Percentiles rank a stretch among this genome's conserved stretches.
These are phyloP conservation scores for Aphidoletes aphidimyza DNA, from an alignment of 2,888 invertebrate genomes.

Conservation along the genomic window DNA sequence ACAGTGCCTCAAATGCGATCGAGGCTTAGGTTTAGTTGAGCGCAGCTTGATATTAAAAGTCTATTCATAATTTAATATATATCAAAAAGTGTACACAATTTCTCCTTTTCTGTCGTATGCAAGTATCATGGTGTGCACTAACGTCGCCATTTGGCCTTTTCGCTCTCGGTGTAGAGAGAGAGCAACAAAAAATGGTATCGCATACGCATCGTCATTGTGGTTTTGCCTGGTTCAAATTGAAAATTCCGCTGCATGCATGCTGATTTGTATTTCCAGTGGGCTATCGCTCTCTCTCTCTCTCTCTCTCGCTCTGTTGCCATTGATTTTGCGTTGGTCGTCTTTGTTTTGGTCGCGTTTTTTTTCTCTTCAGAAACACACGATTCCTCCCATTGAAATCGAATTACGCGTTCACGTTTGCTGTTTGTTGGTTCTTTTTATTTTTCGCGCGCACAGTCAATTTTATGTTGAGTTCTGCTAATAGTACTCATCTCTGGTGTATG, in stretches of 20 bases:
- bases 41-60: constrained; percentile 49
- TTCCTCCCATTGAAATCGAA: background rate
- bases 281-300: background rate
- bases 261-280: background rate
- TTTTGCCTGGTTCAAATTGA: constrained; percentile 22
- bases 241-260: constrained; percentile 33
- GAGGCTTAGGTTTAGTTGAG: too few species aligned
- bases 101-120: background rate
- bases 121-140: constrained; percentile 7
- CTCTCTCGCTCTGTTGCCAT: too few species aligned
- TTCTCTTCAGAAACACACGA: background rate
- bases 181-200: constrained; percentile 9
- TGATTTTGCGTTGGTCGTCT: background rate
- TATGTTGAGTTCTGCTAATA: background rate
- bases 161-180: background rate
- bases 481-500: constrained; percentile 36
- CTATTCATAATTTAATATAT: constrained; percentile 50
- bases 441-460: background rate
- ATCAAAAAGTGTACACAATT: background rate
- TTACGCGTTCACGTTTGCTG: background rate
- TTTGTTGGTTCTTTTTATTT: background rate
- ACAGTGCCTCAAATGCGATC: background rate
- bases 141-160: background rate
- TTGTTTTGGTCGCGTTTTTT: background rate
- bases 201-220: constrained; percentile 43